Percentiles rank a stretch among this genome's conserved stretches.
phyloP scores from a whole-genome alignment of 2,797 vertebrate genomes.

The Mormyrops boulengeri region DNA sequence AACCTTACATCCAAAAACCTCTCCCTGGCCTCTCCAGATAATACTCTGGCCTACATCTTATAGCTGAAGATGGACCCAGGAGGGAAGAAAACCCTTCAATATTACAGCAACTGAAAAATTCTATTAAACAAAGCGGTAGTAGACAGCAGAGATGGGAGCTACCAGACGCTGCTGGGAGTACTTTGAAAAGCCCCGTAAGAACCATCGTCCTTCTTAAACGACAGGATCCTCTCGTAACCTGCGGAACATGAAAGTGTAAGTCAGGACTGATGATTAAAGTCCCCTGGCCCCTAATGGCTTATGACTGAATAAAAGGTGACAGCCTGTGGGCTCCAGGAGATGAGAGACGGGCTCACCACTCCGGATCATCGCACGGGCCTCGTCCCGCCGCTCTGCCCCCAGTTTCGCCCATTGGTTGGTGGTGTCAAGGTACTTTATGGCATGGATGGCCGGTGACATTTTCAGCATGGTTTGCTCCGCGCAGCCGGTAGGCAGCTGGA shows the following conservation, averaged over 20 bases:
- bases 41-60: background rate
- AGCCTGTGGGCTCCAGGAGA: background rate
- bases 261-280: background rate
- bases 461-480: slow-evolving; percentile 61
- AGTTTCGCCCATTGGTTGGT: slow-evolving; percentile 52
- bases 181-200: slow-evolving; percentile 53
- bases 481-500: slow-evolving; percentile 54
- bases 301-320: background rate
- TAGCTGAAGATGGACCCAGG: background rate
- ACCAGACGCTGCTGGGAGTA: slow-evolving; percentile 58
- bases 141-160: background rate
- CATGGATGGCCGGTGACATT: slow-evolving; percentile 58
- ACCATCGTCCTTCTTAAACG: slow-evolving; percentile 54
- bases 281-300: background rate
- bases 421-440: slow-evolving; percentile 54
- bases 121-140: background rate
- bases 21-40: background rate
- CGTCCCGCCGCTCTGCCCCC: slow-evolving; percentile 36
- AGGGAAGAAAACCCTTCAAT: background rate
- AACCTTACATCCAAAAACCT: background rate
- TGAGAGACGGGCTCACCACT: slow-evolving; percentile 34
- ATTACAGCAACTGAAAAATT: background rate
- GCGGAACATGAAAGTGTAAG: slow-evolving; percentile 6
- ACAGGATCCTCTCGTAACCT: slow-evolving; percentile 56
- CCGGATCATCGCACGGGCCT: slow-evolving; percentile 50